Conservation (phyloP, 2,797 vertebrate genomes). For the Myotis planiceps region DNA sequence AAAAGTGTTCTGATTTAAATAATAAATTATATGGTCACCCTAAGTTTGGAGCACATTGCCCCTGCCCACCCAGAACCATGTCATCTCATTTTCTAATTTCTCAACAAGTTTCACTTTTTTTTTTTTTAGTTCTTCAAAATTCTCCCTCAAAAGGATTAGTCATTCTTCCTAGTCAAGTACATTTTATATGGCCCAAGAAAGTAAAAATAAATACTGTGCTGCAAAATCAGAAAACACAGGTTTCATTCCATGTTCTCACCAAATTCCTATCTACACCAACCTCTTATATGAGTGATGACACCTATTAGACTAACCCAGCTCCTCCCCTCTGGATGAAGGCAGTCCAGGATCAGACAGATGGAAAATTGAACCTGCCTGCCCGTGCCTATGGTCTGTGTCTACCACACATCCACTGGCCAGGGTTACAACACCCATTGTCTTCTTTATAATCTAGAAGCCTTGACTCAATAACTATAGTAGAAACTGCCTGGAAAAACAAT, state of each 20-base stretch:
- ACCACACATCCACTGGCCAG: not conserved
- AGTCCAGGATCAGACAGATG: not conserved
- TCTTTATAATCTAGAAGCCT: not conserved
- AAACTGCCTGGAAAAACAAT: not conserved
- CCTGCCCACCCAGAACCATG: not conserved
- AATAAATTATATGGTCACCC: not conserved
- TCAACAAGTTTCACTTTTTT: constrained; percentile 13
- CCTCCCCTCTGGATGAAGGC: not conserved
- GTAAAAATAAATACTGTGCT: not conserved
- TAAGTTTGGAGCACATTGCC: not conserved
- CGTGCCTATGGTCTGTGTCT: not conserved
- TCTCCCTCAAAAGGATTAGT: constrained; percentile 2
- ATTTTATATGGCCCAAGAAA: not conserved
- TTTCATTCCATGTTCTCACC: not conserved
- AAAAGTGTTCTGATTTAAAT: not conserved
- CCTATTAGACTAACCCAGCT: not conserved
- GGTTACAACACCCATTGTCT: not conserved
- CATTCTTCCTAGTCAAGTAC: not conserved
- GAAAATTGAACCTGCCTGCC: not conserved
- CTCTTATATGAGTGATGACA: not conserved
- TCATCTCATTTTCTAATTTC: not conserved
- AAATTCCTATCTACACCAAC: not conserved
- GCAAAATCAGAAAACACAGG: not conserved
- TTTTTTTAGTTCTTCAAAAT: not conserved
- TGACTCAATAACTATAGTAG: not conserved